phyloP scores from a whole-genome alignment of 2,888 invertebrate genomes.

The Mechanitis messenoides region DNA sequence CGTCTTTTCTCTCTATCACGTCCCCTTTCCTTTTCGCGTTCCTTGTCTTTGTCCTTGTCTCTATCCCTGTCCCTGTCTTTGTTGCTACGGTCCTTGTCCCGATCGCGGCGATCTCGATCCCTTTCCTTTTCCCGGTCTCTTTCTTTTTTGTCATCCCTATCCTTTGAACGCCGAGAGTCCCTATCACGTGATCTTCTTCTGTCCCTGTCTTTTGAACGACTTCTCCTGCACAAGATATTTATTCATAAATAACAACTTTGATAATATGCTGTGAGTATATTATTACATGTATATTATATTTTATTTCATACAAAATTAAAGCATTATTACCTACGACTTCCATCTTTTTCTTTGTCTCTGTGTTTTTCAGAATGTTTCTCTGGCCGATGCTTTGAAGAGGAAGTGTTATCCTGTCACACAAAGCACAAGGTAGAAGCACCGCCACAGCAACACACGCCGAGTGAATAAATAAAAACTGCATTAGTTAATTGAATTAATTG shows the following conservation, averaged over 20 bases:
- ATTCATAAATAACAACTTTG: not conserved
- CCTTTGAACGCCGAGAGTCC: conserved; percentile 74
- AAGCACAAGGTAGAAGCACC: conserved; percentile 78
- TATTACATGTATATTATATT: not conserved
- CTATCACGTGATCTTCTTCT: conserved; percentile 78
- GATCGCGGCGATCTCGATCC: conserved; percentile 40
- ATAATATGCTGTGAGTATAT: not conserved
- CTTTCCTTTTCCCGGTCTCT: conserved; percentile 41
- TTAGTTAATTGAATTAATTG: conserved; percentile 65
- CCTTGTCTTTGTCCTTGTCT: conserved; percentile 35
- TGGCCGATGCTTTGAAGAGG: conserved; percentile 74
- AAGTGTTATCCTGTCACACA: conserved; percentile 77
- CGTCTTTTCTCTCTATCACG: conserved; percentile 36
- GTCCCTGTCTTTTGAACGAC: conserved; percentile 64
- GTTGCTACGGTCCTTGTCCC: conserved; percentile 45
- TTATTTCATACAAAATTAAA: too few relatives aligned
- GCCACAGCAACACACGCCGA: conserved; percentile 77
- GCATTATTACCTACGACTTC: conserved; percentile 53
- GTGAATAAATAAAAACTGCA: conserved; percentile 75
- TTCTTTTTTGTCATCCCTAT: conserved; percentile 69
- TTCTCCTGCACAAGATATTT: conserved; percentile 47
- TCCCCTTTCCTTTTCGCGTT: conserved; percentile 37
- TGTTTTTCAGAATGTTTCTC: conserved; percentile 76
- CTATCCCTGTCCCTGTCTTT: conserved; percentile 45
- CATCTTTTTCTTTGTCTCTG: conserved; percentile 66